Evolutionary conservation across 2,888 invertebrate genomes (phyloP), one percentile per base, ranked within the genome.

Genomic region (Itoplectis maculator): DNA sequence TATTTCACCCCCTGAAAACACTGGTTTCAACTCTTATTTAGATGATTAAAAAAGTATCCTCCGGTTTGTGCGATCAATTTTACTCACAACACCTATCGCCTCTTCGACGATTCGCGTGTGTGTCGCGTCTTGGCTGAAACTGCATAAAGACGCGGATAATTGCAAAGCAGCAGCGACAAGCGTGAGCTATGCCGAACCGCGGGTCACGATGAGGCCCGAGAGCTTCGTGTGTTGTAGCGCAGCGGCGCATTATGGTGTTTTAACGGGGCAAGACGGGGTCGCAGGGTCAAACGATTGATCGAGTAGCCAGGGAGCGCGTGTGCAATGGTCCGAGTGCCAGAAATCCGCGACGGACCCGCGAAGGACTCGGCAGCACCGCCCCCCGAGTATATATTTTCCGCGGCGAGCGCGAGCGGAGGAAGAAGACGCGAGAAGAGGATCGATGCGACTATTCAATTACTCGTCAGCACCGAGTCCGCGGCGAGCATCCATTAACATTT

Each of bases 371-470:
- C 45, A 8, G 35, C 37, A 49, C 29, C 76, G 76, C 76, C 76
- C 68, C 76, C 61, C n/a, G n/a, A n/a, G n/a, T n/a, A n/a, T 6
- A 59, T 61, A 42, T 42, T 35, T 49, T 45, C 66, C 37, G 13
- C 56, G 56, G 35, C 40, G 42, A 49, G 54, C 49, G 40, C 37
- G 59, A 18, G 5, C 40, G 1, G 11, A n/a, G 5, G 23, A 13
- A 11, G 23, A 42, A 23, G 8, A 54, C 2, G 9, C 13, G 40
- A 35, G 29, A 59, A 7, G 51, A 78, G 84, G 83, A 88, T 88
- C 88, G 86, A 86, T 84, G 85, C 82, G 77, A 65, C 83, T 80
- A 89, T 89, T 88, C 88, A 89, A 88, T 88, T 87, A 86, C 84
- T 85, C 74, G 86, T 87, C 85, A 79, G 86, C 84, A 79, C 76